Evolutionary conservation across 2,888 invertebrate genomes (phyloP).

Genomic region (Agrochola lota): DNA sequence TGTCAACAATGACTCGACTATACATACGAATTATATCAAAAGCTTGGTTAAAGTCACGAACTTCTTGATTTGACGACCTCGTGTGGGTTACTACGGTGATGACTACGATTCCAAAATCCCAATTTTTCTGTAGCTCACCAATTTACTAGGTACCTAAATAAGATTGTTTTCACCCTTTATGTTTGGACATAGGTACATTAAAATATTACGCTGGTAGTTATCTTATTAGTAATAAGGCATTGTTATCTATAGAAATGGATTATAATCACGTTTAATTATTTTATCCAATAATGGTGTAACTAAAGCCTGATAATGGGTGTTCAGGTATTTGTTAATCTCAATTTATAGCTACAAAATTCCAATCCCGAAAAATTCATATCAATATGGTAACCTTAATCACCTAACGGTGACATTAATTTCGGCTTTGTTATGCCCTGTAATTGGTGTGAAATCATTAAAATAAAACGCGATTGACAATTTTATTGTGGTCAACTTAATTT

Average conservation of each 20-base stretch:
- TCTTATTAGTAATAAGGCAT: neutral
- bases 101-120: too few species aligned
- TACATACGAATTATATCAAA: neutral
- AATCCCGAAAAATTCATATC: conserved; percentile 74
- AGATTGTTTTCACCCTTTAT: neutral
- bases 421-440: conserved; percentile 71
- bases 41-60: neutral
- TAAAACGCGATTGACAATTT: conserved; percentile 49
- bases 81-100: too few species aligned
- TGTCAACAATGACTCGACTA: neutral
- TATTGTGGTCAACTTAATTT: neutral
- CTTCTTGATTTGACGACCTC: neutral
- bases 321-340: conserved; percentile 70
- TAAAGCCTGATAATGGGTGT: conserved; percentile 62
- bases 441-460: conserved; percentile 72
- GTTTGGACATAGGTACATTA: neutral
- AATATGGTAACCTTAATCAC: conserved; percentile 78
- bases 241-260: neutral
- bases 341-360: conserved; percentile 74
- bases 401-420: conserved; percentile 77
- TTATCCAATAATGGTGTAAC: conserved; percentile 54
- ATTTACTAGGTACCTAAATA: neutral
- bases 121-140: neutral
- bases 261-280: conserved; percentile 39
- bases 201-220: neutral